These are phyloP conservation scores for Rhinoraja longicauda DNA, from an alignment of 2,797 vertebrate genomes.

Conservation along the genomic window DNA sequence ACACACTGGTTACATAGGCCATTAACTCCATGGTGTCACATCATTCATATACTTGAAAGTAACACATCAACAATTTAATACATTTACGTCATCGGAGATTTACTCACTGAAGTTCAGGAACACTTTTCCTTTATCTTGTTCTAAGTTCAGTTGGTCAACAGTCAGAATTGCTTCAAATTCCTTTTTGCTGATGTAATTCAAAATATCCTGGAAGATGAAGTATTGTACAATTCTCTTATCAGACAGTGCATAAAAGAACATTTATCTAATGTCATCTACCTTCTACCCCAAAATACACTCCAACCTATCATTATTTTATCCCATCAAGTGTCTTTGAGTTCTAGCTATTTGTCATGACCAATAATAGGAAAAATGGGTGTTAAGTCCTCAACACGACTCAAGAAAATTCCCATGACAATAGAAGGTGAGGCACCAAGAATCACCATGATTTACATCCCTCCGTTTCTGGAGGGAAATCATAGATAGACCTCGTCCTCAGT, in stretches of 20 bases:
- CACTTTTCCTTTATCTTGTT: slow-evolving; percentile 69
- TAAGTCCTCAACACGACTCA: background rate
- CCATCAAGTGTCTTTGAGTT: background rate
- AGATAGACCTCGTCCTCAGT: too few species aligned
- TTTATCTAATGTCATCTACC: background rate
- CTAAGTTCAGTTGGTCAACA: slow-evolving; percentile 71
- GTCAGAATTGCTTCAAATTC: slow-evolving; percentile 71
- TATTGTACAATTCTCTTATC: background rate
- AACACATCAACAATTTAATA: too few species aligned
- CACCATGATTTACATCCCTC: background rate
- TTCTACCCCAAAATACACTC: too few species aligned
- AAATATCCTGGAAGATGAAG: slow-evolving; percentile 59
- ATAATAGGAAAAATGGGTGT: background rate
- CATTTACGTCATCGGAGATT: background rate
- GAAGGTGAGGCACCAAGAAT: background rate
- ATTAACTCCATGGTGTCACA: background rate
- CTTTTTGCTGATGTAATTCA: slow-evolving; percentile 67
- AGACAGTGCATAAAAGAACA: background rate
- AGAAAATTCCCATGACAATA: background rate
- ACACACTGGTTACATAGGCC: background rate
- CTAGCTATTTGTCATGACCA: background rate
- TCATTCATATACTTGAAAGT: background rate
- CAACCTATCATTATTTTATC: background rate
- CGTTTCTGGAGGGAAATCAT: background rate
- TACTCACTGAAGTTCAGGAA: slow-evolving; percentile 73